Evolutionary conservation across 2,888 invertebrate species (phyloP).

Genomic region (Cyclophora albipunctata): DNA sequence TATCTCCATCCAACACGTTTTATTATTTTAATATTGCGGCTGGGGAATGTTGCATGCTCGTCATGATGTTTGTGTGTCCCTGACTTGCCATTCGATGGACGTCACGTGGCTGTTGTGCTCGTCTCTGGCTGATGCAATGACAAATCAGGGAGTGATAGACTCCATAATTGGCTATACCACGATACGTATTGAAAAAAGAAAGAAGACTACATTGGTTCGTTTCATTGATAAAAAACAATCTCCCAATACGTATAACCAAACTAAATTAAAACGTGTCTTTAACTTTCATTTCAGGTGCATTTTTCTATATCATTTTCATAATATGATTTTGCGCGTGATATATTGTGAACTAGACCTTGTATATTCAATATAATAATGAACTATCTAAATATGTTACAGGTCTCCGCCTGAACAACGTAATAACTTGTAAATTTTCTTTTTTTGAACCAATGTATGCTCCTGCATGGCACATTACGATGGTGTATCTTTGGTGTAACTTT

Average conservation of each 20-base stretch:
- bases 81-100: constrained; percentile 38
- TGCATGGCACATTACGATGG: constrained; percentile 32
- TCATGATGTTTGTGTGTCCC: constrained; percentile 36
- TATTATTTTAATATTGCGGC: constrained; percentile 65
- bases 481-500: constrained; percentile 9
- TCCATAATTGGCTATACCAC: constrained; percentile 39
- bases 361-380: neutral
- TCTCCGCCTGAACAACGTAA: constrained; percentile 41
- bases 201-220: constrained; percentile 36
- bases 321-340: neutral
- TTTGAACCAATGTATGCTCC: constrained; percentile 37
- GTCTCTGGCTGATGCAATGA: constrained; percentile 18
- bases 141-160: constrained; percentile 30
- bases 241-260: constrained; percentile 2
- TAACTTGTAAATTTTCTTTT: constrained; percentile 4
- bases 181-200: constrained; percentile 21
- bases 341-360: neutral
- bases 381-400: constrained; percentile 48
- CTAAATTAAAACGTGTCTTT: too few species aligned
- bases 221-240: constrained; percentile 7
- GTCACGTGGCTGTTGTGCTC: neutral
- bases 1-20: constrained; percentile 68
- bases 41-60: constrained; percentile 72
- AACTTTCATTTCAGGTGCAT: too few species aligned
- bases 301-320: neutral